Conservation (phyloP, 2,797 vertebrate genomes). For the Distichodus sexfasciatus region DNA sequence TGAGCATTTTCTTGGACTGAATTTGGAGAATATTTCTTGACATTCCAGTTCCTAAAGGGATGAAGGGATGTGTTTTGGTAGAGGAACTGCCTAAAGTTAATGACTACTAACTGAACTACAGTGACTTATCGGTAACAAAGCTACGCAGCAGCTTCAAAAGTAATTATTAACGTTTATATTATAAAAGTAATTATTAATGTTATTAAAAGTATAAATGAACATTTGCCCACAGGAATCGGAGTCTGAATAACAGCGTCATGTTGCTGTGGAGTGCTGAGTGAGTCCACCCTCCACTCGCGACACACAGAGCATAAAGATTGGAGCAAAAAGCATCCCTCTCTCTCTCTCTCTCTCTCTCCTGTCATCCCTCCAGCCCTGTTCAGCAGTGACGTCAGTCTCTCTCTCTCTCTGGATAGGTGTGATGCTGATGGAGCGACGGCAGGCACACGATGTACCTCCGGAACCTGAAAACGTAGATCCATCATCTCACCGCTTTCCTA, state of each 20-base stretch:
- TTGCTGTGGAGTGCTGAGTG: conserved; percentile 56
- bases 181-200: too few species aligned
- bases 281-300: conserved; percentile 59
- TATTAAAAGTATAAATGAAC: too few species aligned
- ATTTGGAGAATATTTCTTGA: too few species aligned
- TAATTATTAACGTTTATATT: too few species aligned
- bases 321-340: conserved; percentile 54
- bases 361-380: conserved; percentile 26
- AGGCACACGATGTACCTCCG: conserved; percentile 58
- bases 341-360: conserved; percentile 22
- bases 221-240: conserved; percentile 68
- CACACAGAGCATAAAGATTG: conserved; percentile 70
- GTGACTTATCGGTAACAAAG: too few species aligned
- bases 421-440: conserved; percentile 67
- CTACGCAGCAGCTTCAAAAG: too few species aligned
- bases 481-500: conserved; percentile 49
- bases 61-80: too few species aligned
- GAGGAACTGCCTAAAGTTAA: too few species aligned
- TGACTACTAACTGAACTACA: too few species aligned
- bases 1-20: too few species aligned
- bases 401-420: conserved; percentile 67
- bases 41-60: too few species aligned
- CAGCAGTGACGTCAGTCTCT: conserved; percentile 64
- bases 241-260: conserved; percentile 71
- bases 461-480: too few species aligned